Conservation (phyloP, 2,888 invertebrate species). For the Leucophenga montana region DNA sequence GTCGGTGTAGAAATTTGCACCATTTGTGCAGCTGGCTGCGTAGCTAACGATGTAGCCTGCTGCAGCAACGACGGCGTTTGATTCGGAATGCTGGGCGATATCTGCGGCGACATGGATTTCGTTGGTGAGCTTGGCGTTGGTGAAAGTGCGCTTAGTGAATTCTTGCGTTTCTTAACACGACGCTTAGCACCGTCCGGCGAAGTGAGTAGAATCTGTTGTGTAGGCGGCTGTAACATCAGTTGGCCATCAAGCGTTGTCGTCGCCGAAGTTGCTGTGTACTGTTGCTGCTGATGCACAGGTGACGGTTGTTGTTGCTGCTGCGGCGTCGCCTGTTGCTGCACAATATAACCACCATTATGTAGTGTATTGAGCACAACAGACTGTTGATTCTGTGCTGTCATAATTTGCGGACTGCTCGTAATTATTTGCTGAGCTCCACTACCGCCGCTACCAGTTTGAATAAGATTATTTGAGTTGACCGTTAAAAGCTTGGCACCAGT, state of each 20-base stretch:
- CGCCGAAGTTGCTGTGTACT: slow-evolving; percentile 46
- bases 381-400: slow-evolving; percentile 36
- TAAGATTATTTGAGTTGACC: slow-evolving; percentile 56
- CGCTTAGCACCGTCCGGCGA: slow-evolving; percentile 79
- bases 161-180: slow-evolving; percentile 83
- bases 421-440: slow-evolving; percentile 48
- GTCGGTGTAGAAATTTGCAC: slow-evolving; percentile 74
- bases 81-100: slow-evolving; percentile 70
- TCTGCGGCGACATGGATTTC: slow-evolving; percentile 69
- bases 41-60: slow-evolving; percentile 56
- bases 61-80: slow-evolving; percentile 60
- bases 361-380: slow-evolving; percentile 39
- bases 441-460: slow-evolving; percentile 46
- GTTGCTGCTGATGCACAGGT: slow-evolving; percentile 44
- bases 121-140: slow-evolving; percentile 62
- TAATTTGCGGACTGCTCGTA: slow-evolving; percentile 44
- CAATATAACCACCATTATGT: slow-evolving; percentile 51
- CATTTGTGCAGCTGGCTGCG: slow-evolving; percentile 68
- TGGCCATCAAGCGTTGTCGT: slow-evolving; percentile 81
- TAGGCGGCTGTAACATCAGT: slow-evolving; percentile 80
- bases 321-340: slow-evolving; percentile 41
- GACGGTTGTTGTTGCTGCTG: slow-evolving; percentile 31
- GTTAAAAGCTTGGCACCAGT: slow-evolving; percentile 57
- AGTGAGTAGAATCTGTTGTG: slow-evolving; percentile 80
- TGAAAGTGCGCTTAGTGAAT: slow-evolving; percentile 63